phyloP scores from a whole-genome alignment of 2,113 vertebrate species.

The Ariopsis seemanni region DNA sequence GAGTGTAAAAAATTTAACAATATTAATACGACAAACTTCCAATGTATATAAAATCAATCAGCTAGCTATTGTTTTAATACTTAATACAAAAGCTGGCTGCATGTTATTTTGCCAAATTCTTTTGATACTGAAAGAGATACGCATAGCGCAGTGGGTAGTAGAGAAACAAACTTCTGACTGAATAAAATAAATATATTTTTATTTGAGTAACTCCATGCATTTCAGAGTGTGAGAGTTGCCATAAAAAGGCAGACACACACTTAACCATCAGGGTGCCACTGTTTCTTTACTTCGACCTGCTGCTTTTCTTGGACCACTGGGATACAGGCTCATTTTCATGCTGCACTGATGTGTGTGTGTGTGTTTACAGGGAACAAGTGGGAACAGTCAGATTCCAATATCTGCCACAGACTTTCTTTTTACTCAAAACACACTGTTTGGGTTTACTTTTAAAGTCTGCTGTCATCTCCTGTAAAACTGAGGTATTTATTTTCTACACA shows the following conservation, averaged over 20 bases:
- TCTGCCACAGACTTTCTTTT: constrained; percentile 15
- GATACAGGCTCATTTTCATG: constrained; percentile 17
- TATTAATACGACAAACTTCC: not conserved
- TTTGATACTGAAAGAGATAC: not conserved
- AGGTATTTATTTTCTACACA: not conserved
- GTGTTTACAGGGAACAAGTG: constrained; percentile 10
- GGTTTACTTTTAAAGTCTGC: not conserved
- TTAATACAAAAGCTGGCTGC: not conserved
- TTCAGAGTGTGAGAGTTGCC: not conserved
- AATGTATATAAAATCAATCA: not conserved
- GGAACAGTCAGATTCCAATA: not conserved
- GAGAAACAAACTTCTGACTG: constrained; percentile 12
- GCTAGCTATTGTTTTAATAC: not conserved
- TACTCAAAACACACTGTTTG: constrained; percentile 6
- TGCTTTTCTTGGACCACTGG: constrained; percentile 17
- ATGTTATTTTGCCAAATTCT: not conserved
- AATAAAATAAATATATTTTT: constrained; percentile 23
- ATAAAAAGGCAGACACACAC: constrained; percentile 16
- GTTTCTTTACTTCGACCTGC: constrained; percentile 18
- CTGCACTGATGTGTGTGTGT: not conserved
- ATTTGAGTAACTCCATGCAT: not conserved
- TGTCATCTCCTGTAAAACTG: not conserved
- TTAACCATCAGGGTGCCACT: not conserved
- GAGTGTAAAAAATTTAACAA: not conserved
- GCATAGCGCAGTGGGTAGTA: not conserved